Evolutionary conservation across 1,140 invertebrate genomes (phyloP).

Genomic region (Bilobella aurantiaca): DNA sequence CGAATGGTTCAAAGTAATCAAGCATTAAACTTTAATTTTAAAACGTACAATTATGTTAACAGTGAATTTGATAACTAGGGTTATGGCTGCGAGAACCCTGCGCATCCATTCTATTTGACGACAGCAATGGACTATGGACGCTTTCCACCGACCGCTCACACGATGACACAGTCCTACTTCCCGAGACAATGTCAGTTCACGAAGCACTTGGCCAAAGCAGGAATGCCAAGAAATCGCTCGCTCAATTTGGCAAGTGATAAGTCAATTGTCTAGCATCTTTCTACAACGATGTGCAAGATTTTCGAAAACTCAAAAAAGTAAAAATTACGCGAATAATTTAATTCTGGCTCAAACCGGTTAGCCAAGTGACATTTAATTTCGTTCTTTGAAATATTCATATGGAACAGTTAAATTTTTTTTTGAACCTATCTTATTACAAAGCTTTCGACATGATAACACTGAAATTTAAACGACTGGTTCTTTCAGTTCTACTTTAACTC

Average conservation of each 20-base stretch:
- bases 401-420: too few species aligned
- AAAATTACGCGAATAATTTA: too few species aligned
- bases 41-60: background rate
- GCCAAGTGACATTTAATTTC: too few species aligned
- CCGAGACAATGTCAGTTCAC: conserved; percentile 30
- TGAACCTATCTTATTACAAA: too few species aligned
- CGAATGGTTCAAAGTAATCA: conserved; percentile 27
- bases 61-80: conserved; percentile 16
- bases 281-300: too few species aligned
- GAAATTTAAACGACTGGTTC: too few species aligned
- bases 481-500: too few species aligned
- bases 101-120: conserved; percentile 34
- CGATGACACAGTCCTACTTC: conserved; percentile 32
- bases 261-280: background rate
- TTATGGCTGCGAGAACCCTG: conserved; percentile 27
- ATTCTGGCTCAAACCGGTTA: too few species aligned
- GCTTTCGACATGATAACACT: too few species aligned
- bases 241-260: conserved; percentile 21
- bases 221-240: conserved; percentile 28
- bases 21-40: background rate
- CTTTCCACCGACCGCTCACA: conserved; percentile 35
- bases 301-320: too few species aligned
- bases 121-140: conserved; percentile 32
- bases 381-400: too few species aligned
- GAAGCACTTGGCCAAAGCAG: conserved; percentile 17